Conservation (phyloP, 2,113 vertebrate species). For the Ageneiosus marmoratus region DNA sequence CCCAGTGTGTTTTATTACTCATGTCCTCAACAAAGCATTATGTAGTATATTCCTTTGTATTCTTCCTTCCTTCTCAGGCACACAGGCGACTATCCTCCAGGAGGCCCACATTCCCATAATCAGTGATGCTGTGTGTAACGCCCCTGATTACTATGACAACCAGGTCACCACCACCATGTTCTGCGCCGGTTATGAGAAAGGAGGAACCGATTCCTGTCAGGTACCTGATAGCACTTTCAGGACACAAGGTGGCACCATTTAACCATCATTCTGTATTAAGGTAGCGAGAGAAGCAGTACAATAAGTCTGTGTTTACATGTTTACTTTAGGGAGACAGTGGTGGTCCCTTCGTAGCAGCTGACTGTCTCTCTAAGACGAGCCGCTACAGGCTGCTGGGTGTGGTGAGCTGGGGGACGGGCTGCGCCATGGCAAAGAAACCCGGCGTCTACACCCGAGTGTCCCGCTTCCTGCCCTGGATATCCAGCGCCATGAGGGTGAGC, state of each 20-base stretch:
- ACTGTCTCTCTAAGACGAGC: constrained; percentile 79
- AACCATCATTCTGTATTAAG: background rate
- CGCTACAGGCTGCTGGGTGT: constrained; percentile 85
- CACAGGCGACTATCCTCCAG: constrained; percentile 82
- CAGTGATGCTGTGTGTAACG: constrained; percentile 80
- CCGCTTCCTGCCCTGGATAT: constrained; percentile 87
- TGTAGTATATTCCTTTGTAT: background rate
- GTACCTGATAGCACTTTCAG: constrained; percentile 67
- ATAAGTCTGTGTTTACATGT: background rate
- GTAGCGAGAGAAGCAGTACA: background rate
- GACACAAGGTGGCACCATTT: constrained; percentile 40
- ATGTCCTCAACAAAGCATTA: background rate
- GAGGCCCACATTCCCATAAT: constrained; percentile 86
- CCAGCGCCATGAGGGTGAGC: constrained; percentile 84
- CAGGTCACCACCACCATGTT: constrained; percentile 91
- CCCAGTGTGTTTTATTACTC: background rate
- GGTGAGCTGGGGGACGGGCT: constrained; percentile 91
- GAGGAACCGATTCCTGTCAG: constrained; percentile 87
- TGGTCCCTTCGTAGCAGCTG: constrained; percentile 85
- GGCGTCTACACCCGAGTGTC: constrained; percentile 87
- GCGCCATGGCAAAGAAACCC: constrained; percentile 86
- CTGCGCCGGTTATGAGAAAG: constrained; percentile 86
- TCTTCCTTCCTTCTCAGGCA: constrained; percentile 64
- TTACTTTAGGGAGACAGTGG: constrained; percentile 84
- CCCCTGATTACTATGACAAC: constrained; percentile 84